phyloP scores from a whole-genome alignment of 2,888 invertebrate genomes.

The Amorpha juglandis region DNA sequence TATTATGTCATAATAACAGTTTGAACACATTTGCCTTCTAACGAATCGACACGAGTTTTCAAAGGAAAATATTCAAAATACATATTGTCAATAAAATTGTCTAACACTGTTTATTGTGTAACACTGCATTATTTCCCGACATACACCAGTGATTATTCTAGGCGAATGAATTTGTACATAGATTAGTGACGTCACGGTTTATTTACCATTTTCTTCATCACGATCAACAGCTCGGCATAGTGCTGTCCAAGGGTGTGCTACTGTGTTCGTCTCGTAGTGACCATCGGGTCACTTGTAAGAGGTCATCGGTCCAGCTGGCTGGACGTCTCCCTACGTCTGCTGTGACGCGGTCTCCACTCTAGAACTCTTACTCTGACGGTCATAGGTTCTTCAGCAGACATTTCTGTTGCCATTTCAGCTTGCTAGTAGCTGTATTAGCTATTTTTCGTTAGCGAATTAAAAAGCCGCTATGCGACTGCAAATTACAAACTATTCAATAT shows the following conservation, averaged over 20 bases:
- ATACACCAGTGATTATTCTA: neutral
- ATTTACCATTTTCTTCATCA: constrained; percentile 1
- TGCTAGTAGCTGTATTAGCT: constrained; percentile 28
- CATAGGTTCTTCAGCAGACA: constrained; percentile 10
- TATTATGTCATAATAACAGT: too few species aligned
- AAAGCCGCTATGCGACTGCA: constrained; percentile 23
- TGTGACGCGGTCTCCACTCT: constrained; percentile 8
- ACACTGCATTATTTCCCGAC: neutral
- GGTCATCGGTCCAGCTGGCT: neutral
- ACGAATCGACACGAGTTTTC: neutral
- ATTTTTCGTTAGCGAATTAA: constrained; percentile 14
- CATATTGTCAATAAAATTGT: neutral
- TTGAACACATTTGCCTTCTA: neutral
- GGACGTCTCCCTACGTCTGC: neutral
- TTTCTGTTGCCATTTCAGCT: neutral
- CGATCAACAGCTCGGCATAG: constrained; percentile 5
- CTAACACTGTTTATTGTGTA: neutral
- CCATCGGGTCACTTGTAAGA: neutral
- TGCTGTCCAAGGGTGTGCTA: neutral
- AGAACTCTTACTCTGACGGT: neutral
- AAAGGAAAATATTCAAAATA: constrained; percentile 24
- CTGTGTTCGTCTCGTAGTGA: neutral
- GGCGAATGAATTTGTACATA: neutral
- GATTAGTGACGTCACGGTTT: neutral
- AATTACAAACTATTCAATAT: neutral